Evolutionary conservation across 2,797 vertebrate genomes (phyloP).

Genomic region (Neoniphon sammara): DNA sequence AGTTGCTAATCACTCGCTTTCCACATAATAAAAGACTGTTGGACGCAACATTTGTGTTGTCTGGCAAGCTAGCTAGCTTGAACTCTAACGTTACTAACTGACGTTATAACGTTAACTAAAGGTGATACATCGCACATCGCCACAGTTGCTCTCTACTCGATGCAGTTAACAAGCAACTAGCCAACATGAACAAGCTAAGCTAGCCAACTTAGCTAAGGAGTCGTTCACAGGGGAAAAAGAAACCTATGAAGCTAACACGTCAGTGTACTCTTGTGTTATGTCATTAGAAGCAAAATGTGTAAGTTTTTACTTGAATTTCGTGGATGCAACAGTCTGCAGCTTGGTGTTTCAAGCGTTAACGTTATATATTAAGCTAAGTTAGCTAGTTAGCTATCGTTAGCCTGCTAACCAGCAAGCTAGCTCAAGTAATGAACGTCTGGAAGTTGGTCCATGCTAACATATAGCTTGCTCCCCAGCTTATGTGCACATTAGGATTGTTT

Average conservation of each 20-base stretch:
- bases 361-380: slow-evolving; percentile 58
- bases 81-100: slow-evolving; percentile 10
- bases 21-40: not conserved
- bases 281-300: not conserved
- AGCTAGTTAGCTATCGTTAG: slow-evolving; percentile 74
- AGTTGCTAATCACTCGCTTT: not conserved
- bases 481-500: slow-evolving; percentile 9
- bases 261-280: not conserved
- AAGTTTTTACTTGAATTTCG: slow-evolving; percentile 7
- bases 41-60: not conserved
- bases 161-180: slow-evolving; percentile 70
- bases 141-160: slow-evolving; percentile 53
- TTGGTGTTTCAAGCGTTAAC: slow-evolving; percentile 31
- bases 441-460: slow-evolving; percentile 70
- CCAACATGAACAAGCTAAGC: slow-evolving; percentile 50
- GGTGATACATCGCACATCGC: slow-evolving; percentile 38
- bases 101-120: slow-evolving; percentile 9
- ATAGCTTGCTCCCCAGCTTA: slow-evolving; percentile 35
- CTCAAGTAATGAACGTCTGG: slow-evolving; percentile 56
- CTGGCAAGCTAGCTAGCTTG: slow-evolving; percentile 45
- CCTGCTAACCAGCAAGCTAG: slow-evolving; percentile 65
- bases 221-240: slow-evolving; percentile 16
- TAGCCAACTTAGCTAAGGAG: slow-evolving; percentile 70
- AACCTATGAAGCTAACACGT: not conserved
- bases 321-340: slow-evolving; percentile 52